These are phyloP conservation scores for Pristionchus exspectatus DNA, from an alignment of 2,888 invertebrate genomes.

Conservation along the genomic window DNA sequence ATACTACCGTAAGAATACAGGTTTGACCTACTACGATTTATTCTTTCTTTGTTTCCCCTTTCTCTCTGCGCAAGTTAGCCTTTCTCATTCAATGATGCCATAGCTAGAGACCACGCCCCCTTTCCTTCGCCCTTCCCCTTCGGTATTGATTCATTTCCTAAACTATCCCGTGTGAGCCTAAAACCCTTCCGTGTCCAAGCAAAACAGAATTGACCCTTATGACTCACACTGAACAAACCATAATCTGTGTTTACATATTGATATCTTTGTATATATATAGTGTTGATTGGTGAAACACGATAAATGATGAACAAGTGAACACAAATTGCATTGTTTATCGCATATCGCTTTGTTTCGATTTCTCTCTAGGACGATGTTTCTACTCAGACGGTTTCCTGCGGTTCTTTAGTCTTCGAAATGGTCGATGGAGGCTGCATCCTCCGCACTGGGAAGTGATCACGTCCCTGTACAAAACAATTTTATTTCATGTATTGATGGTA, in stretches of 20 bases:
- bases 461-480: not conserved
- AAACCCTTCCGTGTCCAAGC: conserved; percentile 30
- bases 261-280: conserved; percentile 37
- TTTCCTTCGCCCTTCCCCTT: not conserved
- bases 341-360: not conserved
- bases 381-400: not conserved
- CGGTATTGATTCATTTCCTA: conserved; percentile 37
- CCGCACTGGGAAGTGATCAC: not conserved
- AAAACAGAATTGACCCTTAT: conserved; percentile 34
- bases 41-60: not conserved
- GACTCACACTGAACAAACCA: not conserved
- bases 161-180: conserved; percentile 42
- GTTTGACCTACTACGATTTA: conserved; percentile 36
- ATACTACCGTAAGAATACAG: conserved; percentile 44
- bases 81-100: conserved; percentile 27
- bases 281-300: conserved; percentile 9
- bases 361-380: too few relatives aligned
- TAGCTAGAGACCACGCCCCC: not conserved
- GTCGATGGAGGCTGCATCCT: not conserved
- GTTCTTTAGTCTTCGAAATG: not conserved
- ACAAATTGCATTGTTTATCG: conserved; percentile 20
- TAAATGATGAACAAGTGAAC: conserved; percentile 10
- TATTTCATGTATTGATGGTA: not conserved
- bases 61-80: not conserved
- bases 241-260: conserved; percentile 12